These are phyloP conservation scores for Drosophila melanogaster DNA, from an alignment of 1,140 invertebrate genomes.

Conservation along the genomic window DNA sequence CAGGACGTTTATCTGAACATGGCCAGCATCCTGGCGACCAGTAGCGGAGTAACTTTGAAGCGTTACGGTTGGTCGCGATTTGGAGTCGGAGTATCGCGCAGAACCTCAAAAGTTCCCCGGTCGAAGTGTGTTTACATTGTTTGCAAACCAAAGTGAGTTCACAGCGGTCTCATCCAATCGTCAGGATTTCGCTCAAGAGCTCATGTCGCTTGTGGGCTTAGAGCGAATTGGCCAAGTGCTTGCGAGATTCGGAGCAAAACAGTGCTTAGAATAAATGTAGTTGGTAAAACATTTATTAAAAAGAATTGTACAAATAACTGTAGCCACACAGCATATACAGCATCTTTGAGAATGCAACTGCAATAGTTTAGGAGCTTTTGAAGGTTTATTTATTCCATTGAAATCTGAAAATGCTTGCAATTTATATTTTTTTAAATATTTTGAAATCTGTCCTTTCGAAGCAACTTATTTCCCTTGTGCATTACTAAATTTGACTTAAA, in stretches of 20 bases:
- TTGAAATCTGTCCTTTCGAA: too few relatives aligned
- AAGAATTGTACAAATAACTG: too few relatives aligned
- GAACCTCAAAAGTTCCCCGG: conserved; percentile 9
- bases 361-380: neutral
- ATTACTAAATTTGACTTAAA: too few relatives aligned
- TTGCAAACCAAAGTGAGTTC: conserved; percentile 56
- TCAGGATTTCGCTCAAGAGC: conserved; percentile 4
- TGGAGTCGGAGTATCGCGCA: conserved; percentile 25
- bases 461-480: too few relatives aligned
- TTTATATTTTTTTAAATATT: neutral
- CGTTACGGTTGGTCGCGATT: conserved; percentile 65
- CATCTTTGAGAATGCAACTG: neutral
- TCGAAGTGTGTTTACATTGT: conserved; percentile 53
- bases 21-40: conserved; percentile 50
- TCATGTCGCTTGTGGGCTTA: too few relatives aligned
- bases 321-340: neutral
- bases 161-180: conserved; percentile 22
- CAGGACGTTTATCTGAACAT: conserved; percentile 61
- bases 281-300: too few relatives aligned
- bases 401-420: neutral
- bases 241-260: neutral
- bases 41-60: conserved; percentile 78
- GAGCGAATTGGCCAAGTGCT: conserved; percentile 27
- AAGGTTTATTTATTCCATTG: neutral
- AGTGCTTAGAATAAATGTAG: conserved; percentile 1